Conservation (phyloP, 2,113 vertebrate genomes). For the Hyla sarda region DNA sequence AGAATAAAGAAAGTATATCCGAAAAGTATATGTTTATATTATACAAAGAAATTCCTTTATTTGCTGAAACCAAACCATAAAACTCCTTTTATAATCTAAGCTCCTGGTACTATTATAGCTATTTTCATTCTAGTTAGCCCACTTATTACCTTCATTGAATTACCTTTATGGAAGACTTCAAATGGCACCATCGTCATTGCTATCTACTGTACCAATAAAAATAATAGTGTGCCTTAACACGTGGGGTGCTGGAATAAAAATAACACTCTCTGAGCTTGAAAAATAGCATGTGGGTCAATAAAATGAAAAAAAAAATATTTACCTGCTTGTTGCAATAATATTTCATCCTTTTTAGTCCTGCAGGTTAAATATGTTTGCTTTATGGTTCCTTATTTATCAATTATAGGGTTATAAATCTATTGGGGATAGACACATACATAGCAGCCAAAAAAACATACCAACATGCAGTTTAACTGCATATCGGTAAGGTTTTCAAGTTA, state of each 20-base stretch:
- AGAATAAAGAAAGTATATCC: background rate
- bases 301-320: background rate
- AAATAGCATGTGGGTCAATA: background rate
- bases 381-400: background rate
- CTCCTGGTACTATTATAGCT: background rate
- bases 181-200: background rate
- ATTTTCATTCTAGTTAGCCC: too few relatives aligned
- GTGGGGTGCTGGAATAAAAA: background rate
- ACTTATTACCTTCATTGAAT: background rate
- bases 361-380: background rate
- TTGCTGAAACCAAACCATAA: background rate
- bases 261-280: background rate
- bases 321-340: background rate
- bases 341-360: background rate
- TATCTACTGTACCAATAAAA: background rate
- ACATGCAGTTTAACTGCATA: too few relatives aligned
- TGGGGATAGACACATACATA: background rate
- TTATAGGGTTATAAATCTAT: background rate
- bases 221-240: conserved; percentile 40
- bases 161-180: background rate
- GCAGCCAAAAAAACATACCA: too few relatives aligned
- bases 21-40: background rate
- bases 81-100: background rate
- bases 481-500: background rate
- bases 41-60: background rate